Percentiles rank a stretch among this genome's conserved stretches.
These are phyloP conservation scores for Harpalus rubripes DNA, from an alignment of 2,888 invertebrate species.

Conservation along the genomic window DNA sequence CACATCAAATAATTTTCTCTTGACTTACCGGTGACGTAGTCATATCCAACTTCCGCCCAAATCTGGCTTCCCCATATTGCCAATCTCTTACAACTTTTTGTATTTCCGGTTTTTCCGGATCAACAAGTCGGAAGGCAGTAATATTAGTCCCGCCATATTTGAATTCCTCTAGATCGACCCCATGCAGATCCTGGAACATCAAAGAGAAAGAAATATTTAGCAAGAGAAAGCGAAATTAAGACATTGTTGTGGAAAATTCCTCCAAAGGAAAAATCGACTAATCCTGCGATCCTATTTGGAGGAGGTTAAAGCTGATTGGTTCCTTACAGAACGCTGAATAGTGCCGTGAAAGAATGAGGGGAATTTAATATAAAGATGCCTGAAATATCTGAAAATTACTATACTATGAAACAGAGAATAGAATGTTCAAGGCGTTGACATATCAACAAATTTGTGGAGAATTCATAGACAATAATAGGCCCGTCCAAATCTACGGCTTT, in stretches of 20 bases:
- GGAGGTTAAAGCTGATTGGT: neutral
- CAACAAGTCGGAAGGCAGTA: constrained; percentile 93
- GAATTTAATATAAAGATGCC: neutral
- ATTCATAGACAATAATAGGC: too few species aligned
- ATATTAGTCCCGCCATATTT: constrained; percentile 97
- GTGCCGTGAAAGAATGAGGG: neutral
- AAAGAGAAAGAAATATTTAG: neutral
- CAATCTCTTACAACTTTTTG: constrained; percentile 89
- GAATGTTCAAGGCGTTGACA: neutral
- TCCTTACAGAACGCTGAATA: neutral
- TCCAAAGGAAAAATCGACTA: neutral
- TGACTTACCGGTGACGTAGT: constrained; percentile 80
- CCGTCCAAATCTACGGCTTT: too few species aligned
- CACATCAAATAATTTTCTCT: neutral
- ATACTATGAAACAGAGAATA: neutral
- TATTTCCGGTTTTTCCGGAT: constrained; percentile 89
- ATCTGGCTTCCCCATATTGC: constrained; percentile 87
- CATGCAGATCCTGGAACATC: constrained; percentile 88
- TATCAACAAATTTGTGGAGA: neutral
- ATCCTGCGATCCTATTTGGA: neutral
- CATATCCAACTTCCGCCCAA: constrained; percentile 82
- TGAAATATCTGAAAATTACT: neutral
- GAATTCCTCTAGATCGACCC: constrained; percentile 95
- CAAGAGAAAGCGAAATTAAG: neutral
- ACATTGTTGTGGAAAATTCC: neutral